phyloP scores from a whole-genome alignment of 2,888 invertebrate species.

The Eupithecia abbreviata region DNA sequence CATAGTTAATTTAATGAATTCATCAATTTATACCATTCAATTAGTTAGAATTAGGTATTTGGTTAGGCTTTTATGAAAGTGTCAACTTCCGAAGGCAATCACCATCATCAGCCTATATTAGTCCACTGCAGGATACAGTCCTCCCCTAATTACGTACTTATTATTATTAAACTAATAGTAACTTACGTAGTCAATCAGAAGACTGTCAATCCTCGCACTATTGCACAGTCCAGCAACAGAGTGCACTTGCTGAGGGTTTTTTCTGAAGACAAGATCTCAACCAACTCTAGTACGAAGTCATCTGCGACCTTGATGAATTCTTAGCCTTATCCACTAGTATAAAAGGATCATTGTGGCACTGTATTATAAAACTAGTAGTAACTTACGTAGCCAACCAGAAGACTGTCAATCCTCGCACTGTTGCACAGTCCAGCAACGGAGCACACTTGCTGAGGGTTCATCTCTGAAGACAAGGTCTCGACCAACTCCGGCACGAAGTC shows the following conservation, averaged over 20 bases:
- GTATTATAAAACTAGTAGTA: not conserved
- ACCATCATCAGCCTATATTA: too few species aligned
- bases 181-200: constrained; percentile 82
- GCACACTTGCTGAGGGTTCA: constrained; percentile 95
- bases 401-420: constrained; percentile 87
- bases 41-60: too few species aligned
- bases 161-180: constrained; percentile 6
- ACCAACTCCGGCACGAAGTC: constrained; percentile 94
- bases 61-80: too few species aligned
- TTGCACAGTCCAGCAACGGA: constrained; percentile 95
- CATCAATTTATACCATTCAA: too few species aligned
- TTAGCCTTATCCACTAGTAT: constrained; percentile 46
- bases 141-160: too few species aligned
- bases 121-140: too few species aligned
- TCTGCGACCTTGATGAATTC: constrained; percentile 92
- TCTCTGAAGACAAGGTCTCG: constrained; percentile 93
- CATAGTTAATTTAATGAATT: not conserved
- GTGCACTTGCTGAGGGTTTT: constrained; percentile 95
- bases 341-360: not conserved
- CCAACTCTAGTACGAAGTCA: constrained; percentile 92
- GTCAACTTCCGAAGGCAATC: too few species aligned
- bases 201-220: constrained; percentile 87
- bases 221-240: constrained; percentile 95
- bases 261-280: constrained; percentile 93
- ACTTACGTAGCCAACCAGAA: constrained; percentile 82